phyloP scores from a whole-genome alignment of 2,797 vertebrate species.

The Rhabdomys pumilio region DNA sequence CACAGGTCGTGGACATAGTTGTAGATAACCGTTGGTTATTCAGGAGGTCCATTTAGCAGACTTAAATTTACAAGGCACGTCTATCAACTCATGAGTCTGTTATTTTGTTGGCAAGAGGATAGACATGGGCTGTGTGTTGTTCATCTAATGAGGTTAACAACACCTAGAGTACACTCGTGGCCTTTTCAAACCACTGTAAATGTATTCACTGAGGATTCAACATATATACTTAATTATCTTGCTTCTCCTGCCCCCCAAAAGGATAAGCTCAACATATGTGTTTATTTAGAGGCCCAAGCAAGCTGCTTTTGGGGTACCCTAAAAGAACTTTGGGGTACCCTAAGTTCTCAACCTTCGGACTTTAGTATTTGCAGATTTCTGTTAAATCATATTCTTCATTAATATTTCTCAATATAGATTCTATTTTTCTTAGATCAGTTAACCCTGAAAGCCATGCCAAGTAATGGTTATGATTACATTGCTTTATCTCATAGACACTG shows the following conservation, averaged over 20 bases:
- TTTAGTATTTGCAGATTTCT: not conserved
- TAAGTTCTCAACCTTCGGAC: not conserved
- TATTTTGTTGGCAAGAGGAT: not conserved
- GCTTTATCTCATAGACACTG: not conserved
- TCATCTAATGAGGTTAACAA: not conserved
- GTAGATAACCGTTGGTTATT: not conserved
- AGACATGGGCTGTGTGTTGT: not conserved
- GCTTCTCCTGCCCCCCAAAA: not conserved
- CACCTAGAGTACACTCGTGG: not conserved
- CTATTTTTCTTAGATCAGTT: not conserved
- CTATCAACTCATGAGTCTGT: conserved; percentile 7
- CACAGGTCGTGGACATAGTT: not conserved
- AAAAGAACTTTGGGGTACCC: not conserved
- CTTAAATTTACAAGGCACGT: not conserved
- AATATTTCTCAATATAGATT: not conserved
- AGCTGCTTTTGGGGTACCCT: not conserved
- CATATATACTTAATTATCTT: not conserved
- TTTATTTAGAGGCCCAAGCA: not conserved
- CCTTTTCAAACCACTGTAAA: conserved; percentile 20
- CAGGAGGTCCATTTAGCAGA: not conserved
- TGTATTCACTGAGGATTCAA: not conserved
- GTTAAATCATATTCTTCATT: conserved; percentile 32
- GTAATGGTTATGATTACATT: not conserved
- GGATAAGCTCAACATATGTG: not conserved
- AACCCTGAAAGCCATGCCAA: not conserved